Evolutionary conservation across 2,113 vertebrate species (phyloP).

Genomic region (Carassius auratus): DNA sequence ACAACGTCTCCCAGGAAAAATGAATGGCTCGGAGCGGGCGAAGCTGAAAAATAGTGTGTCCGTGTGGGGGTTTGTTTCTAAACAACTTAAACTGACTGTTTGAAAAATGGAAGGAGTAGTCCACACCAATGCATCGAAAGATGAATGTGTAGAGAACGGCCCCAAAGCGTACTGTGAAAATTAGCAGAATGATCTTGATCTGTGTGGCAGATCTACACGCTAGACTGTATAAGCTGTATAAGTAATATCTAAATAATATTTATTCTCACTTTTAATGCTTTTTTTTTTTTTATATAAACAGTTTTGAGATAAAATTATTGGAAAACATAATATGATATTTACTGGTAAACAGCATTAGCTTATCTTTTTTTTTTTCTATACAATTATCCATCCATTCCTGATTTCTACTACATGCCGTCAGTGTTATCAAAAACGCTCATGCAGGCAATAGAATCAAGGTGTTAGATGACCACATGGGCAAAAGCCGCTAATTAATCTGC

Average conservation of each 20-base stretch:
- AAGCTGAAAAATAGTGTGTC: constrained; percentile 9
- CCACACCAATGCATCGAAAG: constrained; percentile 1
- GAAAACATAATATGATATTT: too few relatives aligned
- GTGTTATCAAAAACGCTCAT: constrained; percentile 24
- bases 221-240: neutral
- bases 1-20: constrained; percentile 13
- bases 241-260: too few relatives aligned
- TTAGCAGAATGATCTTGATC: constrained; percentile 15
- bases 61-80: constrained; percentile 12
- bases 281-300: too few relatives aligned
- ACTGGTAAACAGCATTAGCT: neutral
- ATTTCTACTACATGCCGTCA: neutral
- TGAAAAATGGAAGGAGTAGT: neutral
- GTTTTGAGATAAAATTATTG: too few relatives aligned
- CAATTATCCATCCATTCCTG: neutral
- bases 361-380: neutral
- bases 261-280: too few relatives aligned
- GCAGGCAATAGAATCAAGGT: constrained; percentile 29
- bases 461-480: constrained; percentile 7
- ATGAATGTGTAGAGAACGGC: neutral
- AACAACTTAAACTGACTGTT: constrained; percentile 8
- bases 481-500: constrained; percentile 43
- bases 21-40: neutral
- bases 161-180: neutral
- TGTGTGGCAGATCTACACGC: neutral